Evolutionary conservation across 2,888 invertebrate genomes (phyloP), one percentile per base, ranked within the genome.

Genomic region (Spatulosminthurus flaviceps): DNA sequence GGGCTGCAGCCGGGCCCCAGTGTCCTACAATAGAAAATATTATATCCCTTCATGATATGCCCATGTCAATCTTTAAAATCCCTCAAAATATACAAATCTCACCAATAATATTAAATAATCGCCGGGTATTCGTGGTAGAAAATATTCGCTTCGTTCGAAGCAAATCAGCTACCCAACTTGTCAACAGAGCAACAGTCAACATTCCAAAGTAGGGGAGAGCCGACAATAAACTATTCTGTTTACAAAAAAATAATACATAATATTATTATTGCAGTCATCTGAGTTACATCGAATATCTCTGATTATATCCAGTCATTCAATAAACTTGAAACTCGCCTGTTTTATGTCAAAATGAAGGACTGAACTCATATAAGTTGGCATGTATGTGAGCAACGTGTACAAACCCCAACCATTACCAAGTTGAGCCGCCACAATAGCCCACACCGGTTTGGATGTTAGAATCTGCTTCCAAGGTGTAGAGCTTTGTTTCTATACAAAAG

Each of bases 391-490:
- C 86, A 93, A 92, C 74, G 94, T 94, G 88, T 94, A 94, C 89
- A 94, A 94, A 22, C 93, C 92, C 94, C 94, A 95, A 0, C 93
- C 90, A 86, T 94, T 93, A 22, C 94, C 94, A 85, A 94, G 93
- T 83, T 94, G 94, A 0, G 94, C 94, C 64, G 94, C 90, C 16
- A 94, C 89, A 82, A 95, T 94, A 7, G 94, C 94, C 94, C 94
- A 95, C 81, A 95, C 88, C 0, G 94, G 94, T 9, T 92, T 87
- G 74, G 93, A 94, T 0, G 91, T 92, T 24, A 93, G 86, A 86
- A 95, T 91, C 80, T 91, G 90, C 76, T 88, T 84, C 94, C 94
- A 95, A 0, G 94, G 94, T 83, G 94, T 92, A 1, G 77, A 67
- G n/a, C 75, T 60, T n/a, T 78, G 43, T 16, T 77, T 24, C 80